These are phyloP conservation scores for Zaprionus africanus DNA, from an alignment of 1,140 invertebrate species.

Conservation along the genomic window DNA sequence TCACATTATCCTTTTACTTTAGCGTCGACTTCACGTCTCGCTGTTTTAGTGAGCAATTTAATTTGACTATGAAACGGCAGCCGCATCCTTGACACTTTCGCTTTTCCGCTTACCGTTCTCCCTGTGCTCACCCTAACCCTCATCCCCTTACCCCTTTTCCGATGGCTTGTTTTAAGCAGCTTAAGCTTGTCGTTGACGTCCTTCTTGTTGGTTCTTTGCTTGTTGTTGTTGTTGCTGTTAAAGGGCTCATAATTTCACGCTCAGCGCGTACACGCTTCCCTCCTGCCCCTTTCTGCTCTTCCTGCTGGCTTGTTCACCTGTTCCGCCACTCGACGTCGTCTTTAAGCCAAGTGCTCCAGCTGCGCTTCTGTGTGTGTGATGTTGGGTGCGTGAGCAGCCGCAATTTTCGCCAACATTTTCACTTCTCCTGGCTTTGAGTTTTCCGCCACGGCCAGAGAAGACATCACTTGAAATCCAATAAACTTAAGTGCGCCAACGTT, in stretches of 20 bases:
- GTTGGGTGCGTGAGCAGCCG: constrained; percentile 42
- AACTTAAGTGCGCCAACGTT: constrained; percentile 60
- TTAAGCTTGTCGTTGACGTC: constrained; percentile 77
- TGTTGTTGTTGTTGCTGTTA: constrained; percentile 45
- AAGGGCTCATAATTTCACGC: constrained; percentile 79
- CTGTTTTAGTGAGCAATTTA: constrained; percentile 68
- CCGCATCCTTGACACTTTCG: constrained; percentile 81
- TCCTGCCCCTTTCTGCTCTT: not conserved
- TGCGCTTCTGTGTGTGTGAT: constrained; percentile 16
- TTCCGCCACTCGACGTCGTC: constrained; percentile 20
- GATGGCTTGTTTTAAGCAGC: constrained; percentile 79
- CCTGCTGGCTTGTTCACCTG: constrained; percentile 39
- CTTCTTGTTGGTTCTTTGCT: constrained; percentile 29
- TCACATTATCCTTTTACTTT: constrained; percentile 76
- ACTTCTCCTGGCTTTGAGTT: constrained; percentile 43
- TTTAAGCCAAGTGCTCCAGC: constrained; percentile 38
- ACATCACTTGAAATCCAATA: constrained; percentile 71
- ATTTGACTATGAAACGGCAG: constrained; percentile 77
- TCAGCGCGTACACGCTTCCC: constrained; percentile 62
- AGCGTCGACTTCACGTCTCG: constrained; percentile 34
- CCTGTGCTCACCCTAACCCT: constrained; percentile 10
- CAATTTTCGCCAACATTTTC: constrained; percentile 53
- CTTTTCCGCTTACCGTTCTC: constrained; percentile 41
- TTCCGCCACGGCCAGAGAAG: constrained; percentile 25
- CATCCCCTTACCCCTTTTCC: constrained; percentile 27